These are phyloP conservation scores for Palloptera scutellata DNA, from an alignment of 2,888 invertebrate species.

Conservation along the genomic window DNA sequence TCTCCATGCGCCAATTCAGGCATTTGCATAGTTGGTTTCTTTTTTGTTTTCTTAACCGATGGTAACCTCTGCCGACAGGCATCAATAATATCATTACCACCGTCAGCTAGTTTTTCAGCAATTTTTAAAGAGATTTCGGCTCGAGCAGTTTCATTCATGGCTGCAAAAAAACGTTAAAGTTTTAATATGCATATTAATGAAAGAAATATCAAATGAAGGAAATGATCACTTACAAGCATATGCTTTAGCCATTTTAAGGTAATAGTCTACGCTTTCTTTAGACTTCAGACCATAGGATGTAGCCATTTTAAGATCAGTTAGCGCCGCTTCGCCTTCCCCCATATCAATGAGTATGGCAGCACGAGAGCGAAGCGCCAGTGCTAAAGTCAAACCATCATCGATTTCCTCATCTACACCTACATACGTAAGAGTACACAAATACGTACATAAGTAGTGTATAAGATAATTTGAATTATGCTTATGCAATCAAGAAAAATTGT, in stretches of 20 bases:
- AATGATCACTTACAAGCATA: constrained; percentile 67
- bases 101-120: constrained; percentile 69
- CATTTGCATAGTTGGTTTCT: constrained; percentile 26
- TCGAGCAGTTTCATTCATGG: constrained; percentile 68
- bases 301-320: constrained; percentile 75
- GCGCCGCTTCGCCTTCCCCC: constrained; percentile 69
- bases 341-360: constrained; percentile 71
- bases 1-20: constrained; percentile 66
- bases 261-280: constrained; percentile 72
- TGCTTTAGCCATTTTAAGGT: constrained; percentile 75
- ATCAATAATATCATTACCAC: constrained; percentile 63
- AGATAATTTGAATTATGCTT: not conserved
- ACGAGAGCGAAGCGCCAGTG: constrained; percentile 73
- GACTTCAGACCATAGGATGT: constrained; percentile 71
- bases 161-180: constrained; percentile 60
- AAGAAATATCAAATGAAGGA: constrained; percentile 8
- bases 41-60: constrained; percentile 48
- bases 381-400: constrained; percentile 72
- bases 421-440: not conserved
- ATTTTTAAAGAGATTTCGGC: constrained; percentile 74
- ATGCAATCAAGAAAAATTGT: not conserved
- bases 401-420: constrained; percentile 65
- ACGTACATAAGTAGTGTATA: too few species aligned
- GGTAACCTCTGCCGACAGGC: constrained; percentile 65
- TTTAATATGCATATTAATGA: not conserved